Conservation (phyloP, 2,113 vertebrate genomes). For the Ochotona curzoniae region DNA sequence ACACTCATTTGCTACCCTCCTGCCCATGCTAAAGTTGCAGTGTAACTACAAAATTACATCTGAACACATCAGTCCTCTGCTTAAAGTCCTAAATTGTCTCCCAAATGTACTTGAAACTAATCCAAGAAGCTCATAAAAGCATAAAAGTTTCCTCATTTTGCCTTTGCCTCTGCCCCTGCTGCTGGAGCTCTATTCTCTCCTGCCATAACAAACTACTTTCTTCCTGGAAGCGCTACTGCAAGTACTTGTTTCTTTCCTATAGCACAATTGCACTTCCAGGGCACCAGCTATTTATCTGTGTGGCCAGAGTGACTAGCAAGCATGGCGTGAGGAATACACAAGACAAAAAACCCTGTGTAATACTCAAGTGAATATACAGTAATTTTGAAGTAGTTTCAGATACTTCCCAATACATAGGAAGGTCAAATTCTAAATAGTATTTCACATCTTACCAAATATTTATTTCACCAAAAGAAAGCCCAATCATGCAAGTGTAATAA, state of each 20-base stretch:
- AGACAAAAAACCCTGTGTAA: conserved; percentile 42
- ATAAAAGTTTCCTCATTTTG: background rate
- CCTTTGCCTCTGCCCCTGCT: background rate
- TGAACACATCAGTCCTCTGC: background rate
- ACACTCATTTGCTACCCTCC: background rate
- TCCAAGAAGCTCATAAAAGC: background rate
- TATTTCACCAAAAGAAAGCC: conserved; percentile 27
- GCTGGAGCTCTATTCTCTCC: background rate
- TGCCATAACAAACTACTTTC: background rate
- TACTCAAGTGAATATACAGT: background rate
- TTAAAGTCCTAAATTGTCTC: conserved; percentile 7
- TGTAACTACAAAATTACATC: background rate
- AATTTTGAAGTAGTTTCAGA: conserved; percentile 53
- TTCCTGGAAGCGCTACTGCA: background rate
- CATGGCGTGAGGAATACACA: background rate
- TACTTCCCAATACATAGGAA: background rate
- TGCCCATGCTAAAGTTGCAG: background rate
- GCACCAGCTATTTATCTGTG: background rate
- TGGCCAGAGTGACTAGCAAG: background rate
- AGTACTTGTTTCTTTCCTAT: background rate
- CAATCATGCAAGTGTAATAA: background rate
- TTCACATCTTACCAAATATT: conserved; percentile 24
- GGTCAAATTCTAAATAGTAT: background rate
- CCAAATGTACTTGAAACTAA: background rate
- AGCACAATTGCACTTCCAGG: background rate